A percentile compares a stretch with the other conserved stretches of the same genome.
phyloP scores from a whole-genome alignment of 2,113 vertebrate genomes.

The Colistium nudipinnis region DNA sequence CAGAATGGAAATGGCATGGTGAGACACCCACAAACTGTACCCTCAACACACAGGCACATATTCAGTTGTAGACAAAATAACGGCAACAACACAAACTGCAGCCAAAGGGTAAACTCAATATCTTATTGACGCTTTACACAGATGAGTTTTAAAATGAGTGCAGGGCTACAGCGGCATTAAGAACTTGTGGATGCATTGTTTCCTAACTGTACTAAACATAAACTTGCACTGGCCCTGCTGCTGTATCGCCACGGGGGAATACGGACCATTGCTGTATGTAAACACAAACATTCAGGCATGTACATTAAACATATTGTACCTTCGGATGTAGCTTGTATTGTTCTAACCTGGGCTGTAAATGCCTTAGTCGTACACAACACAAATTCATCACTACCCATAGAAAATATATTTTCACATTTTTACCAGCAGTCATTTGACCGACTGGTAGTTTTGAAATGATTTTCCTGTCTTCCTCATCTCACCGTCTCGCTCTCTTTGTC shows the following conservation, averaged over 20 bases:
- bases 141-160: not conserved
- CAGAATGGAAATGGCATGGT: slow-evolving; percentile 22
- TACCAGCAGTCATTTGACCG: not conserved
- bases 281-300: not conserved
- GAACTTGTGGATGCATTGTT: not conserved
- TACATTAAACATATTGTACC: not conserved
- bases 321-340: not conserved
- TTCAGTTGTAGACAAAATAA: slow-evolving; percentile 10
- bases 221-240: not conserved
- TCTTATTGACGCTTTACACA: not conserved
- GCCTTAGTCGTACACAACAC: not conserved
- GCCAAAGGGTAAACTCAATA: not conserved
- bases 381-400: not conserved
- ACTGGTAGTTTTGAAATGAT: not conserved
- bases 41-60: slow-evolving; percentile 14
- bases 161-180: not conserved
- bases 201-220: not conserved
- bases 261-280: too few relatives aligned
- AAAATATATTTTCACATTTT: not conserved
- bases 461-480: not conserved
- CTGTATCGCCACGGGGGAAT: not conserved
- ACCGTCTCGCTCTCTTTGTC: slow-evolving; percentile 7
- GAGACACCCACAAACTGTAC: slow-evolving; percentile 35
- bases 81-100: not conserved
- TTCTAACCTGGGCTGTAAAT: not conserved